Evolutionary conservation across 2,797 vertebrate genomes (phyloP).

Genomic region (Astyanax mexicanus): DNA sequence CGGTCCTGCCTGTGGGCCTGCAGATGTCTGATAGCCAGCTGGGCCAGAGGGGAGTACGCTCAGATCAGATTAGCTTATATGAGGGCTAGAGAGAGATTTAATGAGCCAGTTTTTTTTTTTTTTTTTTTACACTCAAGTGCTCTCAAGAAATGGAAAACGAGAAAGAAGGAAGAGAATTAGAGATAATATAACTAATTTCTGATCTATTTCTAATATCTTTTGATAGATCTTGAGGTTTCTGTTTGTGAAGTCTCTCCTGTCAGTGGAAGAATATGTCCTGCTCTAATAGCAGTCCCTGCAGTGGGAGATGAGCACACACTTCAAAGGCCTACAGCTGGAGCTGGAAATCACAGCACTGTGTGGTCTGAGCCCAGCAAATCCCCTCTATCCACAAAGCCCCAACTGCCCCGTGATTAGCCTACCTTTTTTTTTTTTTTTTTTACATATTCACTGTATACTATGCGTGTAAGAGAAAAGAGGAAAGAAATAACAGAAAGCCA

Average conservation of each 20-base stretch:
- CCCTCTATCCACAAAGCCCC: constrained; percentile 68
- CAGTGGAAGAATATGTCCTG: background rate
- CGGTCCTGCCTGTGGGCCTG: constrained; percentile 63
- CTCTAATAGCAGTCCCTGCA: constrained; percentile 12
- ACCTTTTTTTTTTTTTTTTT: no score
- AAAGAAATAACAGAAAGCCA: no score
- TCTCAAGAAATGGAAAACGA: no score
- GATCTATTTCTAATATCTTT: background rate
- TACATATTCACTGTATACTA: no score
- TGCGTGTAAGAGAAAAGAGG: no score
- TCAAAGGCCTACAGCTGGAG: constrained; percentile 25
- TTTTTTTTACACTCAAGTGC: no score
- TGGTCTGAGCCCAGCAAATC: constrained; percentile 52
- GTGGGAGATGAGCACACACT: constrained; percentile 15
- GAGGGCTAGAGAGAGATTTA: constrained; percentile 61
- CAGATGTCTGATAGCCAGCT: constrained; percentile 70
- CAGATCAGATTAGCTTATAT: constrained; percentile 65
- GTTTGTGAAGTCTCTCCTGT: background rate
- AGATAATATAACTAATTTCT: background rate
- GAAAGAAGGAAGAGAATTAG: constrained; percentile 57
- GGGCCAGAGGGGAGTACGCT: background rate
- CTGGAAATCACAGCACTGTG: constrained; percentile 11
- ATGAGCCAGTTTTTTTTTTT: constrained; percentile 47
- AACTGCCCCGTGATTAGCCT: constrained; percentile 69
- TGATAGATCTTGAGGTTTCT: background rate